Evolutionary conservation across 2,113 vertebrate genomes (phyloP).

Genomic region (Odobenus rosmarus): DNA sequence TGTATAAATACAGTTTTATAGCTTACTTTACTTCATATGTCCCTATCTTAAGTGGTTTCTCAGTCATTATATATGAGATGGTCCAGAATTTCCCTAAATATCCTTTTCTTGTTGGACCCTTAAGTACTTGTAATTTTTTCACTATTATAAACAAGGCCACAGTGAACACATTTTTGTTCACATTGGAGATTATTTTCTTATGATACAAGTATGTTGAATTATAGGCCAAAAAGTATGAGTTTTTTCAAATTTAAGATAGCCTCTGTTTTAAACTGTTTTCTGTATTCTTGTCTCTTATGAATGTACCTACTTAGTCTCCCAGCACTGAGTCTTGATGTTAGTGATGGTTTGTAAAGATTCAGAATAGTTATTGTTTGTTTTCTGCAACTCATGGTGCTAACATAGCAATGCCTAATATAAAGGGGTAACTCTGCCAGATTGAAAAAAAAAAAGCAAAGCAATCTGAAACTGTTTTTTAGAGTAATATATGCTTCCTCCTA

Average conservation of each 20-base stretch:
- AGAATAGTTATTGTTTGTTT: background rate
- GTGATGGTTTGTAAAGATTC: background rate
- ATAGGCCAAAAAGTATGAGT: background rate
- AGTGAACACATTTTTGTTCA: background rate
- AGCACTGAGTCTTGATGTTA: background rate
- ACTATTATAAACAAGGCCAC: background rate
- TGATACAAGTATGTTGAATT: background rate
- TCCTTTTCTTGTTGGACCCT: background rate
- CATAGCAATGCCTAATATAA: background rate
- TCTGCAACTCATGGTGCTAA: background rate
- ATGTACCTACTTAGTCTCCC: background rate
- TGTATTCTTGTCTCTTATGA: background rate
- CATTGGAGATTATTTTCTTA: background rate
- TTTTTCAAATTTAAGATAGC: background rate
- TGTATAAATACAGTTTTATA: background rate
- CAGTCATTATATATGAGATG: background rate
- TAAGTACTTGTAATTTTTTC: background rate
- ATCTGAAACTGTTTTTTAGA: background rate
- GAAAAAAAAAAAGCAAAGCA: background rate
- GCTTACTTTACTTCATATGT: background rate
- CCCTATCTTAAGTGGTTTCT: background rate
- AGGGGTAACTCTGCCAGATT: background rate
- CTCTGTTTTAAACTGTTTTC: background rate
- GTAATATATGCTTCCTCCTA: background rate
- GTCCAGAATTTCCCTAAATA: background rate